Percentiles rank a stretch among this genome's conserved stretches.
phyloP scores from a whole-genome alignment of 1,140 invertebrate species.

The Drosophila equinoxialis region DNA sequence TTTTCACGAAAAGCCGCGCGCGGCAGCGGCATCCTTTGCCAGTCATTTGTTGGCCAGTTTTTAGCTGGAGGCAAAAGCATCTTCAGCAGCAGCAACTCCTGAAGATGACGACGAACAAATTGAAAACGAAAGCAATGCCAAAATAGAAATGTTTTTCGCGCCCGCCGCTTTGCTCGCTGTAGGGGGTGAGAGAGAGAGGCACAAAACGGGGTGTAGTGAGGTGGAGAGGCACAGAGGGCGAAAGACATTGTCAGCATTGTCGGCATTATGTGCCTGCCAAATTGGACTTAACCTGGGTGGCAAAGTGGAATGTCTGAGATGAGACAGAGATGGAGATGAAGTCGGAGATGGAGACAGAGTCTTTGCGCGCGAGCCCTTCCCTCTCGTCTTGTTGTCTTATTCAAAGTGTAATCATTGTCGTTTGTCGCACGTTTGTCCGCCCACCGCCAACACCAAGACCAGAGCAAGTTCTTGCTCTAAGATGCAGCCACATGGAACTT shows the following conservation, averaged over 20 bases:
- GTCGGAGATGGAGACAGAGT: not conserved
- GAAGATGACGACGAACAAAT: slow-evolving; percentile 57
- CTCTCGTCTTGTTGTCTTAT: slow-evolving; percentile 58
- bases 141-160: slow-evolving; percentile 74
- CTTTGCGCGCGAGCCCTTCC: not conserved
- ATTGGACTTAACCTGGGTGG: slow-evolving; percentile 73
- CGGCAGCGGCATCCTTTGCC: slow-evolving; percentile 10
- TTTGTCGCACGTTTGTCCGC: slow-evolving; percentile 73
- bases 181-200: not conserved
- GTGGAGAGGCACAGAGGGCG: slow-evolving; percentile 7
- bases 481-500: slow-evolving; percentile 77
- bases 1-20: slow-evolving; percentile 65
- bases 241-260: slow-evolving; percentile 80
- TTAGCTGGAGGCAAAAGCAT: slow-evolving; percentile 32
- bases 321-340: not conserved
- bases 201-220: not conserved
- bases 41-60: slow-evolving; percentile 45
- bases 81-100: slow-evolving; percentile 9
- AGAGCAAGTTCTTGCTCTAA: not conserved
- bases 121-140: slow-evolving; percentile 80
- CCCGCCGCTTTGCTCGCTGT: slow-evolving; percentile 26
- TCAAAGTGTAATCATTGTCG: slow-evolving; percentile 76
- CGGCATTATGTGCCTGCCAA: slow-evolving; percentile 70
- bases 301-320: slow-evolving; percentile 18
- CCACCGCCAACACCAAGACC: not conserved